Evolutionary conservation across 2,888 invertebrate genomes (phyloP), one percentile per base, ranked within the genome.

Genomic region (Syrista parreyssii): DNA sequence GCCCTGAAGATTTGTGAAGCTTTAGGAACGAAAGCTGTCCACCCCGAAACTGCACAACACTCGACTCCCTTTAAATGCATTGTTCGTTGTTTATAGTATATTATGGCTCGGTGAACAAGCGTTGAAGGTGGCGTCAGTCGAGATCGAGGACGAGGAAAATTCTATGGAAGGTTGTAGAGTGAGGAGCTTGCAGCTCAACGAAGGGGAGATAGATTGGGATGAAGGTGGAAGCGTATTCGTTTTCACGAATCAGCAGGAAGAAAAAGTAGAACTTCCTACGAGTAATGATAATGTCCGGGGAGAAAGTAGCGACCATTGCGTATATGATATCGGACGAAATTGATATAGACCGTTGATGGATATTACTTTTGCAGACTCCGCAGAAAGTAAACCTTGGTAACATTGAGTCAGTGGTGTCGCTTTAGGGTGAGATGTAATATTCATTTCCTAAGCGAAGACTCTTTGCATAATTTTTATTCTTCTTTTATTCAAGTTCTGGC

Each of bases 281-380:
- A 33, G 35, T 15, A 74, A 74, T 74, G 30, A 32, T 30, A 33
- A 35, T 74, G 23, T 34, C n/a, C 35, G 32, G 12, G 77, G 68
- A 75, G 77, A 76, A 78, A 80, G 79, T 76, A 79, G 80, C 81
- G 81, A 79, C 79, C 80, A 81, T 75, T 79, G 76, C 78, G 75
- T 77, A 74, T 81, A 83, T 77, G 76, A 79, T 79, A 76, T 80
- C 79, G 75, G 79, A 80, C 79, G 76, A 79, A 83, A 79, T 81
- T 79, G 82, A 78, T 80, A 81, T 81, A 76, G 79, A 77, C 79
- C 75, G 79, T 76, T 78, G 74, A 80, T 78, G 79, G 79, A 79
- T 77, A 80, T 81, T 68, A 78, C 77, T 80, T 79, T 23, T 9
- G 55, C 55, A 23, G 23, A 55, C 55, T 55, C 23, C 23, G 55